phyloP scores from a whole-genome alignment of 2,888 invertebrate genomes.

The Noctua comes region DNA sequence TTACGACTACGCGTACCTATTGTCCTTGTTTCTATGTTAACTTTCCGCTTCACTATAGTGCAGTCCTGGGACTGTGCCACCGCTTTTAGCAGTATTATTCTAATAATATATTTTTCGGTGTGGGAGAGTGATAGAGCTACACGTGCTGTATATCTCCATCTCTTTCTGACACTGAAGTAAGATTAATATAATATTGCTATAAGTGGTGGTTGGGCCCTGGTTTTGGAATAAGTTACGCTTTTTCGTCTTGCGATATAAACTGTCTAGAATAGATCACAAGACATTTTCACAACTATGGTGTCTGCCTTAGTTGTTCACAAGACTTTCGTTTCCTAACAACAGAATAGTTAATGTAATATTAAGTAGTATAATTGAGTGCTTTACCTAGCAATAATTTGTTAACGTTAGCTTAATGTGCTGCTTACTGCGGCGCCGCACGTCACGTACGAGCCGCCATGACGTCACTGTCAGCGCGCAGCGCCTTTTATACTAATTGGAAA shows the following conservation, averaged over 20 bases:
- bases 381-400: constrained; percentile 56
- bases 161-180: background rate
- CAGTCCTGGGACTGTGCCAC: background rate
- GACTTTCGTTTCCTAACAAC: background rate
- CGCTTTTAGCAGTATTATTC: background rate
- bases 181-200: background rate
- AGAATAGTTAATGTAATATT: constrained; percentile 27
- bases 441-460: background rate
- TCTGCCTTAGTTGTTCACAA: background rate
- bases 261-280: background rate
- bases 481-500: constrained; percentile 36
- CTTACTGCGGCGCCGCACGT: background rate
- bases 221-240: background rate
- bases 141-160: background rate
- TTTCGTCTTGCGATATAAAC: constrained; percentile 4
- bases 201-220: background rate
- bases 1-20: constrained; percentile 16
- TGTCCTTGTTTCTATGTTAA: background rate
- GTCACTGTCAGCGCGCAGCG: constrained; percentile 32
- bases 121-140: background rate
- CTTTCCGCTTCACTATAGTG: background rate
- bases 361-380: constrained; percentile 57
- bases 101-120: background rate
- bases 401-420: constrained; percentile 32
- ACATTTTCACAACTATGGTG: background rate